Percentiles rank a stretch among this genome's conserved stretches.
Evolutionary conservation across 2,888 invertebrate species (phyloP).

Genomic region (Acrobasis repandana): DNA sequence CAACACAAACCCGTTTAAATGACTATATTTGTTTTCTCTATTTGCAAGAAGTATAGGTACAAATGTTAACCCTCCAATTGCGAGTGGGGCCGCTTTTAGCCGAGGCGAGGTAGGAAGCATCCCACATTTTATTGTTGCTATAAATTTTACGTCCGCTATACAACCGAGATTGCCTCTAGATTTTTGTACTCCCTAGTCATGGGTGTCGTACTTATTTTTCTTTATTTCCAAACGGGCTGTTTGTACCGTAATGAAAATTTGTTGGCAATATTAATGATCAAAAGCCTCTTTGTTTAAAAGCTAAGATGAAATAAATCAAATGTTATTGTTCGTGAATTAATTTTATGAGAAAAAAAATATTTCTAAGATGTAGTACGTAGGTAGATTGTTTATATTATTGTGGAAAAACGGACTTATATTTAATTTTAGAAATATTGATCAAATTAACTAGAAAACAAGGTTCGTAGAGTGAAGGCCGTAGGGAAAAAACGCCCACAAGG

Average conservation of each 20-base stretch:
- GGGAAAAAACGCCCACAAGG: no score
- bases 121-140: constrained; percentile 78
- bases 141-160: constrained; percentile 74
- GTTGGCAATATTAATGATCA: constrained; percentile 53
- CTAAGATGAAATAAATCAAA: constrained; percentile 13
- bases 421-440: not conserved
- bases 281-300: constrained; percentile 30
- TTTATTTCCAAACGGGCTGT: constrained; percentile 36
- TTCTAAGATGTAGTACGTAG: no score
- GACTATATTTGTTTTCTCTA: constrained; percentile 26
- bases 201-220: constrained; percentile 45
- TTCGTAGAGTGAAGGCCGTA: no score
- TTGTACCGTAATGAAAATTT: constrained; percentile 51
- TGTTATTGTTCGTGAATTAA: constrained; percentile 17
- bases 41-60: constrained; percentile 25
- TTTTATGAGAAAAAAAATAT: not conserved
- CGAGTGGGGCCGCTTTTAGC: constrained; percentile 57
- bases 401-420: not conserved
- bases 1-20: constrained; percentile 18
- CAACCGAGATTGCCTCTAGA: constrained; percentile 73
- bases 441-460: no score
- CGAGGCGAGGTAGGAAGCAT: constrained; percentile 56
- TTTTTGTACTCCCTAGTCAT: constrained; percentile 57
- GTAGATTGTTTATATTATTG: not conserved
- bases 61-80: constrained; percentile 46